Evolutionary conservation across 2,113 vertebrate species (phyloP), one percentile per base, ranked within the genome.

Genomic region (Patagioenas fasciata): DNA sequence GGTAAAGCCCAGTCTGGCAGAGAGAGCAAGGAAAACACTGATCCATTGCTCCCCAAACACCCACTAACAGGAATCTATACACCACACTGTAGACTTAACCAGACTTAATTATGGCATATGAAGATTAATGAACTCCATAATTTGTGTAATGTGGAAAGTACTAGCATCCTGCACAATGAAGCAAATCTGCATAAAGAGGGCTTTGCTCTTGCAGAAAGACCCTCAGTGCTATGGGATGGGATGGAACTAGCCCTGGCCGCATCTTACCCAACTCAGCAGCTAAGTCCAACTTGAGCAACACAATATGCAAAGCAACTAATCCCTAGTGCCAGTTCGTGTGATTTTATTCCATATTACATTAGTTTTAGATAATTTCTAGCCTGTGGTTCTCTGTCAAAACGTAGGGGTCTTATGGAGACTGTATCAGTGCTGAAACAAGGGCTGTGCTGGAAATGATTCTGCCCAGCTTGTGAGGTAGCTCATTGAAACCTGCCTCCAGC

Each of bases 81-180:
- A 64, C 54, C 42, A 19, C 60, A 48, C 34, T 21, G 71, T 40
- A 80, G 67, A 62, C 51, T 95, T 82, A 79, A 93, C 73, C 62
- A 75, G 85, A 36, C 61, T 72, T 92, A 64, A 92, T 95, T 91
- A 75, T 17, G 26, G 57, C 57, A 85, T 20, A 91, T 81, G 69
- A 84, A 93, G 85, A 79, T 75, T 61, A 96, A 93, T 51, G 65
- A 89, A 57, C 53, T 71, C 65, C 14, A 18, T 91, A 60, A 86
- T 85, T 86, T 84, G 42, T 26, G 31, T 56, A 36, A 40, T 3
- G 23, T 47, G 69, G 47, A 53, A 92, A 31, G 48, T 8, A 67
- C 44, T 65, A 48, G 25, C 38, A 93, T 31, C 28, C 47, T 3
- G 11, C 64, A 86, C 56, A 79, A 47, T 25, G 42, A 81, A 61